phyloP scores from a whole-genome alignment of 2,113 vertebrate genomes.

The Forbesichthys papilliferus region DNA sequence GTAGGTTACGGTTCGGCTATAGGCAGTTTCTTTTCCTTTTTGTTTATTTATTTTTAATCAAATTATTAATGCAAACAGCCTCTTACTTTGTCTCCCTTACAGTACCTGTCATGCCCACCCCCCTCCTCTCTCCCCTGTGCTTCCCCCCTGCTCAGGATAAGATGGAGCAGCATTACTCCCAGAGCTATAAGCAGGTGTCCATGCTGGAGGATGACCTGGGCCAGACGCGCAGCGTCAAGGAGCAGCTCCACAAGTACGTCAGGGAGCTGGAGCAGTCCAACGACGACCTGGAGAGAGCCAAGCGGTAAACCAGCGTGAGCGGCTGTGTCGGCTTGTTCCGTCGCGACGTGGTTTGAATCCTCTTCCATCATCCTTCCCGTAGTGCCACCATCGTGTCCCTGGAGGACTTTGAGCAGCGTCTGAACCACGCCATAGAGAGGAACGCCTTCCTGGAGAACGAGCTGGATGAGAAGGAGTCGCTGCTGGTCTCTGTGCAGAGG shows the following conservation, averaged over 20 bases:
- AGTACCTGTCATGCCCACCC: not conserved
- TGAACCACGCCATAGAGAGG: conserved; percentile 98
- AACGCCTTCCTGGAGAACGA: conserved; percentile 98
- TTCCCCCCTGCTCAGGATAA: conserved; percentile 80
- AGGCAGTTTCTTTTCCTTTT: too few species aligned
- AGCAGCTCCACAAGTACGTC: conserved; percentile 96
- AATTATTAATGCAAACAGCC: not conserved
- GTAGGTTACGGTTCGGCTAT: too few species aligned
- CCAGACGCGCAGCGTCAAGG: conserved; percentile 92
- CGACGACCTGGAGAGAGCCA: conserved; percentile 94
- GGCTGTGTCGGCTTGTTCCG: not conserved
- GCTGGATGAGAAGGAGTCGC: conserved; percentile 95
- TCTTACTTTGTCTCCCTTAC: not conserved
- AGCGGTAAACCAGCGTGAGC: conserved; percentile 77
- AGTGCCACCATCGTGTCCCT: conserved; percentile 96
- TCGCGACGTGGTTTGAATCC: too few species aligned
- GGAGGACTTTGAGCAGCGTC: conserved; percentile 96
- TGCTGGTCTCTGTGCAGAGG: conserved; percentile 94
- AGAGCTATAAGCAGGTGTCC: conserved; percentile 97
- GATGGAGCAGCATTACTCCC: conserved; percentile 91
- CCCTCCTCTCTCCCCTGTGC: not conserved
- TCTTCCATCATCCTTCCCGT: conserved; percentile 9
- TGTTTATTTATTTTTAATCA: too few species aligned
- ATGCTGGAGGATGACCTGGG: conserved; percentile 93
- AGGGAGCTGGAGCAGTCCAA: conserved; percentile 97